These are phyloP conservation scores for Datnioides undecimradiatus DNA, from an alignment of 2,113 vertebrate genomes.

Conservation along the genomic window DNA sequence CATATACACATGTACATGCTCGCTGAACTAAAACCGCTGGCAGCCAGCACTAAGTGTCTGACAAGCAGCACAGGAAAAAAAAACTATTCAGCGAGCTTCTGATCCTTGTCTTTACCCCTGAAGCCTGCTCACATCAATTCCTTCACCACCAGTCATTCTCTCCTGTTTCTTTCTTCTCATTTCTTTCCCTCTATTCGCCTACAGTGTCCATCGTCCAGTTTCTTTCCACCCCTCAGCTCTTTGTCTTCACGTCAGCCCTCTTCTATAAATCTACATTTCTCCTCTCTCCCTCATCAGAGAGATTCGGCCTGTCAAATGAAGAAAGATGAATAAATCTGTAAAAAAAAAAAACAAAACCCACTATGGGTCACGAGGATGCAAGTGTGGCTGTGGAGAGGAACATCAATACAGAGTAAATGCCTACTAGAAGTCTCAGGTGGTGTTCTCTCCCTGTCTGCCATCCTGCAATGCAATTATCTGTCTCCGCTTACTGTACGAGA, in stretches of 20 bases:
- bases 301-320: not conserved
- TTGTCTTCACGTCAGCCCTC: not conserved
- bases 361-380: not conserved
- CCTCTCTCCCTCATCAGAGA: constrained; percentile 6
- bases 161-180: constrained; percentile 6
- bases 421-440: constrained; percentile 50
- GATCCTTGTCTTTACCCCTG: constrained; percentile 59
- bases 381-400: constrained; percentile 16
- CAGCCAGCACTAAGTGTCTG: constrained; percentile 55
- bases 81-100: constrained; percentile 42
- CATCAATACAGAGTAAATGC: constrained; percentile 27
- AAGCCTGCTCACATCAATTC: constrained; percentile 58
- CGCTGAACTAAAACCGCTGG: constrained; percentile 48
- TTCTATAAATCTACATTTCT: constrained; percentile 9
- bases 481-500: constrained; percentile 17
- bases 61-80: constrained; percentile 42
- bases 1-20: constrained; percentile 33
- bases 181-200: constrained; percentile 27
- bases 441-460: constrained; percentile 28
- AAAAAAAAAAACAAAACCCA: no score
- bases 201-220: constrained; percentile 16
- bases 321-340: constrained; percentile 6
- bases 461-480: constrained; percentile 30
- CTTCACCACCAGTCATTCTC: constrained; percentile 31
- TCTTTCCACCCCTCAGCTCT: constrained; percentile 14